Evolutionary conservation across 2,888 invertebrate species (phyloP).

Genomic region (Cosmia pyralina): DNA sequence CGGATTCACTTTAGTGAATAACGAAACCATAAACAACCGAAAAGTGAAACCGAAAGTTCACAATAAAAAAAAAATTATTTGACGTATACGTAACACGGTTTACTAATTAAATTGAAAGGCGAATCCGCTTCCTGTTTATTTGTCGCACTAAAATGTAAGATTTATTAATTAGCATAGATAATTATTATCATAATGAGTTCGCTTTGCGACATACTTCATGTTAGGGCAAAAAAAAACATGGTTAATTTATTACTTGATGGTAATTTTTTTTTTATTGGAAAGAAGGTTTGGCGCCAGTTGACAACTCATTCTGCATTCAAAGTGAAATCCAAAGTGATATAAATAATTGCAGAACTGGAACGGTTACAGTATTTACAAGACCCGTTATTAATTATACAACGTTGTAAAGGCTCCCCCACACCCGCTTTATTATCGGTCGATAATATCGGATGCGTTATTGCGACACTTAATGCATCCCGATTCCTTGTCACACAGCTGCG

Average conservation of each 20-base stretch:
- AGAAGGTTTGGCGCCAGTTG: slow-evolving; percentile 4
- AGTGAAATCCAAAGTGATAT: slow-evolving; percentile 50
- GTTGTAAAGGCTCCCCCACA: slow-evolving; percentile 8
- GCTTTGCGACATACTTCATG: slow-evolving; percentile 30
- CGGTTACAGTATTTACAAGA: slow-evolving; percentile 22
- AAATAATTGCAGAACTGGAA: slow-evolving; percentile 33
- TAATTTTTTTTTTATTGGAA: slow-evolving; percentile 46
- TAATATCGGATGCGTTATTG: too few species aligned
- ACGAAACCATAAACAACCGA: slow-evolving; percentile 7
- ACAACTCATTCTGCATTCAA: slow-evolving; percentile 10
- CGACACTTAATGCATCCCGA: too few species aligned
- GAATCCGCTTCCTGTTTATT: slow-evolving; percentile 62
- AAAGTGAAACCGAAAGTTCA: slow-evolving; percentile 52
- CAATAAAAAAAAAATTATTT: slow-evolving; percentile 35
- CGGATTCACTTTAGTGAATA: neutral
- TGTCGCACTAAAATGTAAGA: slow-evolving; percentile 42
- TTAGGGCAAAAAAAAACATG: slow-evolving; percentile 26
- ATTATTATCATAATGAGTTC: slow-evolving; percentile 43
- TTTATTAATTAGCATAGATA: slow-evolving; percentile 48
- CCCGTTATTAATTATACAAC: slow-evolving; percentile 27
- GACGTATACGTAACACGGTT: slow-evolving; percentile 38
- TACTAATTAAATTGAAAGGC: slow-evolving; percentile 54
- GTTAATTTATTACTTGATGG: slow-evolving; percentile 48
- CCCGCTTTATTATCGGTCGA: too few species aligned
- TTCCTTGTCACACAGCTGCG: too few species aligned